Evolutionary conservation across 2,888 invertebrate species (phyloP), one percentile per base, ranked within the genome.

Genomic region (Antitype chi): DNA sequence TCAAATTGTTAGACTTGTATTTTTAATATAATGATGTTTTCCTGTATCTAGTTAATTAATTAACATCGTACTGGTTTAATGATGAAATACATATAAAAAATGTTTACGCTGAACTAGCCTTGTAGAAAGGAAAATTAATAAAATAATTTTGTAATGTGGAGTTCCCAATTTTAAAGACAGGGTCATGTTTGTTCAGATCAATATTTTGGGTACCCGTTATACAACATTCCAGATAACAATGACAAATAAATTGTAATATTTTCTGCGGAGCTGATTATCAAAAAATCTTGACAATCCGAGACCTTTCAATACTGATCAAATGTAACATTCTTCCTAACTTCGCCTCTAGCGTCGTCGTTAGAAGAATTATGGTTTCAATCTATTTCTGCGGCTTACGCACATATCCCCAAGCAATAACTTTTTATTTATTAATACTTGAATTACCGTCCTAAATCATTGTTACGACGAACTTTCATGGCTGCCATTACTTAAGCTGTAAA

Each of bases 401-500:
- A 82, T 76, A 76, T 71, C 82, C 70, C 74, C 52, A 70, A 73
- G 73, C 82, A 73, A 82, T 86, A 80, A 84, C 72, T 57, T 74
- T 81, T 81, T 86, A 81, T 84, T 87, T 87, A 88, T 86, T 87
- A 82, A 79, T 85, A 81, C 81, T 78, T 76, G 63, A 72, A 73
- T 70, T 72, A 84, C 82, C 88, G 76, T 85, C 84, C 86, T 82
- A 88, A 89, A 85, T 85, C 85, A 89, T 87, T 86, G 62, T 90
- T 84, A 89, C 84, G 81, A 85, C 85, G 81, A 84, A 88, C 85
- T 90, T 91, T 92, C 90, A 91, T 88, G 89, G 88, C 77, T 77
- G 83, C 87, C 87, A 87, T 92, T 89, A 91, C 83, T 86, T 87
- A 76, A 82, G 87, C 85, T 88, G 88, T 92, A 90, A 90, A 91